Evolutionary conservation across 2,113 vertebrate genomes (phyloP), one percentile per base, ranked within the genome.

Genomic region (Hiodon tergisus): DNA sequence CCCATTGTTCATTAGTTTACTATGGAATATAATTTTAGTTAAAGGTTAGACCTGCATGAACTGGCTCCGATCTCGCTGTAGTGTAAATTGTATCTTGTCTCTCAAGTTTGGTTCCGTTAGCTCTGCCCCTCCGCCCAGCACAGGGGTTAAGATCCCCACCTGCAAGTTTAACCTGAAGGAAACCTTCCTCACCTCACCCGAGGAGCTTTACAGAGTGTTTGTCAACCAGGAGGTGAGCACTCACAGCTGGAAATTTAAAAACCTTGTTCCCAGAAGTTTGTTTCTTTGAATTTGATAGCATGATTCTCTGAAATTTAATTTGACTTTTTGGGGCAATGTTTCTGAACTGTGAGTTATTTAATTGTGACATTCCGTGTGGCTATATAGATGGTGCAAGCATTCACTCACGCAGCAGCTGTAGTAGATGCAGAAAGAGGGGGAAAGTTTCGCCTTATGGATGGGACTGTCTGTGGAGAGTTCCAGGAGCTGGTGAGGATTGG

Each of bases 101-200:
- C 61, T 46, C 14, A 17, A 75, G 52, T 47, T 71, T 50, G 13
- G 61, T 14, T 63, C 16, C 10, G 71, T 9, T 14, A 52, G 50
- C n/a, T 61, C 9, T 46, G 75, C 76, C 6, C 3, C 71, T 31
- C 13, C 70, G 3, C 59, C 48, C 67, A 73, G n/a, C 10, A 72
- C 92, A 78, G 94, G 93, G 76, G 93, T 94, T 68, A 94, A 90
- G 86, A 95, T 95, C 76, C 90, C 93, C 62, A 95, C 94, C 0
- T 93, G 91, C 79, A 93, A 90, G 77, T 90, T 95, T 82, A 88
- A 51, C 70, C 84, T 95, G 83, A 92, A 87, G 81, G 94, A 95
- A 55, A 89, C 81, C 4, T 95, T 95, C 77, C 75, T 92, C 81
- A 93, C 94, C 0, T 93, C 93, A 17, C 87, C 93, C 0, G 93